Evolutionary conservation across 2,888 invertebrate species (phyloP).

Genomic region (Mesochorus sp.): DNA sequence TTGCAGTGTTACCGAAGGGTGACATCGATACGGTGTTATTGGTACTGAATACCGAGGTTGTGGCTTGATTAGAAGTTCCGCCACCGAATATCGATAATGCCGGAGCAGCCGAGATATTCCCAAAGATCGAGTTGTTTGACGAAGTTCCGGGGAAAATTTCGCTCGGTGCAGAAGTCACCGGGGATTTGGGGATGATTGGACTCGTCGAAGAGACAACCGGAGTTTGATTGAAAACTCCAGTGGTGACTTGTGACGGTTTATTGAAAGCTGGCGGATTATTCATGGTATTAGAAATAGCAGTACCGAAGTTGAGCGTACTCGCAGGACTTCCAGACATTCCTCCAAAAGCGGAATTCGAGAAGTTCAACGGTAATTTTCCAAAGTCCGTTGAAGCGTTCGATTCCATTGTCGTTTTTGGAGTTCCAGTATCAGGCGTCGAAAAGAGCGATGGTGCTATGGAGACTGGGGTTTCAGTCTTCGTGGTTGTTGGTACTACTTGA

Average conservation of each 20-base stretch:
- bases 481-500: conserved; percentile 22
- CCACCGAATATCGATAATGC: conserved; percentile 66
- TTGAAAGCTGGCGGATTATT: conserved; percentile 54
- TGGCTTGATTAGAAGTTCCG: conserved; percentile 26
- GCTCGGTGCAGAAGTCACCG: conserved; percentile 40
- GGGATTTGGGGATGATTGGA: conserved; percentile 35
- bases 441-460: conserved; percentile 34
- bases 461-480: conserved; percentile 18
- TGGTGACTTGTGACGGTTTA: conserved; percentile 37
- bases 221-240: conserved; percentile 54
- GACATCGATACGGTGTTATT: conserved; percentile 50
- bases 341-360: conserved; percentile 42
- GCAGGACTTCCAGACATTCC: conserved; percentile 38
- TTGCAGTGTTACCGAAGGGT: conserved; percentile 45
- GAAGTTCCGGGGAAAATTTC: conserved; percentile 51
- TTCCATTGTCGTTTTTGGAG: conserved; percentile 37
- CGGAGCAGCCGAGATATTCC: conserved; percentile 45
- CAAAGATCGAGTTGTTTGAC: conserved; percentile 62
- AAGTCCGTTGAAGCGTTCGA: conserved; percentile 23
- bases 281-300: conserved; percentile 33
- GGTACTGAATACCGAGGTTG: conserved; percentile 45
- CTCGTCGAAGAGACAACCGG: conserved; percentile 36
- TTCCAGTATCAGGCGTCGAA: background rate
- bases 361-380: conserved; percentile 49
- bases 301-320: conserved; percentile 55